Evolutionary conservation across 2,113 vertebrate species (phyloP).

Genomic region (Tupaia chinensis): DNA sequence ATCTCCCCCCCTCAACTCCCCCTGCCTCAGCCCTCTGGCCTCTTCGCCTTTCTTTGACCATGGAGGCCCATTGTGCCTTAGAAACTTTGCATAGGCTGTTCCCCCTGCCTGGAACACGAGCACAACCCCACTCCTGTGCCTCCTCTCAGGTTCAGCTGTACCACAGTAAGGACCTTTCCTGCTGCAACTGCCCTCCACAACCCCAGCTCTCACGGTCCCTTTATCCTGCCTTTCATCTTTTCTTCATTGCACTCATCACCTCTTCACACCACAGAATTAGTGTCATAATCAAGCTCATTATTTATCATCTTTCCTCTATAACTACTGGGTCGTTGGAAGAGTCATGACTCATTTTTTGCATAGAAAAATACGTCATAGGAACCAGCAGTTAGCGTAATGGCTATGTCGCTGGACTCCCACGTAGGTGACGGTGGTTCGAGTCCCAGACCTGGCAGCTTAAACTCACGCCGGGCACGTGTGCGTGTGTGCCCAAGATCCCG

Average conservation of each 20-base stretch:
- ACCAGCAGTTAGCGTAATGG: too few species aligned
- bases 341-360: too few species aligned
- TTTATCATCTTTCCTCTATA: not conserved
- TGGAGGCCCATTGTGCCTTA: not conserved
- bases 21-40: too few species aligned
- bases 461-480: too few species aligned
- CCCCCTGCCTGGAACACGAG: not conserved
- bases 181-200: rapidly evolving
- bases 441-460: too few species aligned
- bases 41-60: not conserved
- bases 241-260: not conserved
- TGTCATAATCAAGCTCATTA: not conserved
- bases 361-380: too few species aligned
- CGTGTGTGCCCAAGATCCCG: too few species aligned
- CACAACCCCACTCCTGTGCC: not conserved
- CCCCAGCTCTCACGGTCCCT: not conserved
- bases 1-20: rapidly evolving
- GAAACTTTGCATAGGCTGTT: not conserved
- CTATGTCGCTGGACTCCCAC: too few species aligned
- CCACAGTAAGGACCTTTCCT: not conserved
- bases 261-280: not conserved
- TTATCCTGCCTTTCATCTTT: not conserved
- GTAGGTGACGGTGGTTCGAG: too few species aligned
- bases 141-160: not conserved
- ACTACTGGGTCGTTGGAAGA: not conserved